A percentile compares a stretch with the other conserved stretches of the same genome.
phyloP scores from a whole-genome alignment of 1,140 invertebrate species.

The Aphelenchoides fujianensis region DNA sequence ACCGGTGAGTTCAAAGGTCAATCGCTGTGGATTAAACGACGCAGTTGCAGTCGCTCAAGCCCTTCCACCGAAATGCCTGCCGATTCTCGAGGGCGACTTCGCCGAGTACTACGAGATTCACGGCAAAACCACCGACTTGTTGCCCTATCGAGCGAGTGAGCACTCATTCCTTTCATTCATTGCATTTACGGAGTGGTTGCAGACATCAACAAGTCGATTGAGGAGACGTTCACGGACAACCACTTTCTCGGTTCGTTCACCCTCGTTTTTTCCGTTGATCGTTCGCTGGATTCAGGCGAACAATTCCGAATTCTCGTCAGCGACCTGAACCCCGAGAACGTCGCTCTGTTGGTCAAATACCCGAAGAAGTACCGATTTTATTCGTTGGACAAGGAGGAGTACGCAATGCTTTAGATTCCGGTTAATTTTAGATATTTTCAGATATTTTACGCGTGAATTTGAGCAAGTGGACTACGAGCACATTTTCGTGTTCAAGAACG shows the following conservation, averaged over 20 bases:
- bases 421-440: no score
- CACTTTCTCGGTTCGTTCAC: conserved; percentile 14
- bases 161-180: not conserved
- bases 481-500: no score
- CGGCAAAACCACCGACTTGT: not conserved
- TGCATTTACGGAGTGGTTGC: not conserved
- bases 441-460: no score
- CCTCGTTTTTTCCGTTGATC: not conserved
- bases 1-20: not conserved
- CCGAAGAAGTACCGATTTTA: conserved; percentile 14
- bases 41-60: not conserved
- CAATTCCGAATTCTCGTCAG: conserved; percentile 9
- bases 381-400: conserved; percentile 16
- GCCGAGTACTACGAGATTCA: conserved; percentile 17
- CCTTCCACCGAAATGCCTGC: not conserved
- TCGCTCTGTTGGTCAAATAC: conserved; percentile 3
- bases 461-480: no score
- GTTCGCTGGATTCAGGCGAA: not conserved
- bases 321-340: conserved; percentile 12
- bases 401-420: no score
- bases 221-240: conserved; percentile 21
- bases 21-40: not conserved
- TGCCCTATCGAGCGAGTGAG: conserved; percentile 16
- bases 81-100: conserved; percentile 19
- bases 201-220: conserved; percentile 18